Base-by-base conservation (phyloP, 2,888 invertebrate species). In the Gryllus longicercus region DNA sequence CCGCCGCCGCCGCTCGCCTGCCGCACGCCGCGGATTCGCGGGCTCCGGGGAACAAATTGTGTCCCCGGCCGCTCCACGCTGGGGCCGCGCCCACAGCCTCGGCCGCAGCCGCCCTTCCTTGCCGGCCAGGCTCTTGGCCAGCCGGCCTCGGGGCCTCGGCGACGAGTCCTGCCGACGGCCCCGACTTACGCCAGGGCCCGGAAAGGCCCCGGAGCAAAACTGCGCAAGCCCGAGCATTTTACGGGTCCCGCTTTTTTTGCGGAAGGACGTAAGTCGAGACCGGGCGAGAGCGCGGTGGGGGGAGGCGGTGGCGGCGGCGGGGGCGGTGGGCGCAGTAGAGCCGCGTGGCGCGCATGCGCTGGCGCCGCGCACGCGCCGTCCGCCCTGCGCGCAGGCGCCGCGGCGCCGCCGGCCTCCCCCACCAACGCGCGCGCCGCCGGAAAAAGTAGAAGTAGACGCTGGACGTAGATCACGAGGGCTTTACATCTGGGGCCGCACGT, bases 381-480 rank as follows among this genome's bases (percentile, higher is more conserved):
- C 16, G n/a, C 14, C 63, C 16, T 63, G 11, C 16, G n/a, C 63
- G 63, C 63, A 63, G 14, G 63, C 63, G 63, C 63, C 63, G 63
- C 63, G 16, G 63, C 63, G 63, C 14, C 63, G 63, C 63, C 63
- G 63, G 16, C 63, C 63, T 12, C 8, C 63, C n/a, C 63, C 63
- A 63, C 63, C 63, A 63, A 10, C 63, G 63, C 63, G 11, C 63
- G 63, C 63, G 63, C 63, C 8, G n/a, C 63, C n/a, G 63, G 63
- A 63, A 63, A 63, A 63, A 63, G 63, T 63, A 63, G 63, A 63
- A 63, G 63, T 63, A 63, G 63, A 63, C 63, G 63, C 63, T 63
- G 63, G 63, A 63, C 63, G 63, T 63, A 63, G 63, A 63, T 63
- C 63, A 63, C 5, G 63, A 63, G 63, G 63, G 63, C 63, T 63